Base-by-base conservation (phyloP, 2,888 invertebrate species). In the Epirrhoe alternata region DNA sequence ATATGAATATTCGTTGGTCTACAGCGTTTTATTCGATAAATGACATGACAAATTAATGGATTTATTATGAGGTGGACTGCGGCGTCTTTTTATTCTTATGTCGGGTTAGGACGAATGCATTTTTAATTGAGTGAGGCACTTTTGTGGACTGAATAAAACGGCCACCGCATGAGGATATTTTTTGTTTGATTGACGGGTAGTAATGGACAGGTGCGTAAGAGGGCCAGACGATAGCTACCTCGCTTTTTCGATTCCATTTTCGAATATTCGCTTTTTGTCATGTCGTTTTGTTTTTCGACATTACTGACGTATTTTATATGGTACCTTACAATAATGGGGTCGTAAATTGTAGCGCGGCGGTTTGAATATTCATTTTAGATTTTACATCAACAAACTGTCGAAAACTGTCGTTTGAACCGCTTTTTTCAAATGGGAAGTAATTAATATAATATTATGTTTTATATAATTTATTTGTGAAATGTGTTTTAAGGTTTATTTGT, bases 1-100 rank as follows among this genome's bases (percentile, higher is more conserved):
- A 61, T n/a, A n/a, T n/a, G n/a, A n/a, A n/a, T n/a, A n/a, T n/a
- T n/a, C 57, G 67, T 60, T 56, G 64, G 57, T 64, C 56, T 52
- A 45, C 68, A 42, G 55, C 64, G 68, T 68, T 74, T 74, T 70
- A 84, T 88, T 83, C 86, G 83, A 84, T 86, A 92, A 90, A 92
- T 92, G 90, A 92, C 92, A 92, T 91, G 92, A 92, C 92, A 92
- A 93, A 92, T 93, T 92, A 92, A 93, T 92, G 92, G 91, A 92
- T 92, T 90, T 91, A 92, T 91, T 92, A 91, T 92, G 89, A 92
- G 89, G 86, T 77, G 84, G 88, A 89, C 87, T 88, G 88, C 82
- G 75, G 76, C 71, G 75, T 86, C 85, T 82, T 89, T 90, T 91
- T 89, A 88, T 88, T 88, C 85, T 86, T 78, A 79, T 85, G 86